Conservation (phyloP, 2,113 vertebrate species). For the Geococcyx californianus region DNA sequence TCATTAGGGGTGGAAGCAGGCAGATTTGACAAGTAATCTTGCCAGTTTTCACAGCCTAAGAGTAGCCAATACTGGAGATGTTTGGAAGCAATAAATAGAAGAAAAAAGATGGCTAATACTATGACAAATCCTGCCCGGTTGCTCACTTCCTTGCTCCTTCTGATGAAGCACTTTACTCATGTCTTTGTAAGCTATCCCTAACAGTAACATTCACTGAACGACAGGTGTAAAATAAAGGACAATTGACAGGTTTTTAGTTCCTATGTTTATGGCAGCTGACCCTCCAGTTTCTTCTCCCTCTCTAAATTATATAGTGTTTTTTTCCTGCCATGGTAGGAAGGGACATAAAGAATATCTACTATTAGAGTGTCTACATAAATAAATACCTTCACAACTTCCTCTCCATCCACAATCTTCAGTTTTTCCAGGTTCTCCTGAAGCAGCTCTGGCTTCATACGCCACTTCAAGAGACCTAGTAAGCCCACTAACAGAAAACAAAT, state of each 20-base stretch:
- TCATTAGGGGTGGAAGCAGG: not conserved
- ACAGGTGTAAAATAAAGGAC: not conserved
- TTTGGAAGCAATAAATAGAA: not conserved
- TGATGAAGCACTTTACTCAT: not conserved
- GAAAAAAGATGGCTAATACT: not conserved
- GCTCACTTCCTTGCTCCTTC: not conserved
- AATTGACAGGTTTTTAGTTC: not conserved
- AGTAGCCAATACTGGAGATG: not conserved
- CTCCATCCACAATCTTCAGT: conserved; percentile 95
- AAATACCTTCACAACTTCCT: conserved; percentile 95
- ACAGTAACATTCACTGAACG: not conserved
- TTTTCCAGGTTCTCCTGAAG: conserved; percentile 93
- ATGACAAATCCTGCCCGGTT: not conserved
- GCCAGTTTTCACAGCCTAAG: not conserved
- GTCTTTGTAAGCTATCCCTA: not conserved
- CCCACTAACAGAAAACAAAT: conserved; percentile 79
- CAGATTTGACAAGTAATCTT: not conserved
- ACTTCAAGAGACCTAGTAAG: conserved; percentile 92
- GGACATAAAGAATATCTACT: not conserved
- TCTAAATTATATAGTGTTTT: not conserved
- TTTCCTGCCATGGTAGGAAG: not conserved
- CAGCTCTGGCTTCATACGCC: conserved; percentile 92
- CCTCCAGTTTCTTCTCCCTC: not conserved
- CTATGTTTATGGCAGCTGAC: not conserved
- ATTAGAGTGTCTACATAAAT: not conserved